Conservation (phyloP, 2,797 vertebrate species). For the Melanotaenia maccullochi region DNA sequence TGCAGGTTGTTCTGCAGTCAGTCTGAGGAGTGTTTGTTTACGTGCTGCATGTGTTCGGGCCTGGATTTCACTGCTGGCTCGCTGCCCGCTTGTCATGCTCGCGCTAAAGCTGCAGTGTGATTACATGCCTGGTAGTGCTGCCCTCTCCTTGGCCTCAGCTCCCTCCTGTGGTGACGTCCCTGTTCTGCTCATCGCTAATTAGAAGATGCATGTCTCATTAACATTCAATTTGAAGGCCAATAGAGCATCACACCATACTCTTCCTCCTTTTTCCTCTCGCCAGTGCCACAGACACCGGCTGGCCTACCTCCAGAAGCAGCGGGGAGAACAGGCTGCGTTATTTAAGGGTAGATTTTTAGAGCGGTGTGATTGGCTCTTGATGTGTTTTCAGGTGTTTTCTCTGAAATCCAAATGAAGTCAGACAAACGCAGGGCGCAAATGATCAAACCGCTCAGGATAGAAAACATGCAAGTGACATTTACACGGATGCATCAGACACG, state of each 20-base stretch:
- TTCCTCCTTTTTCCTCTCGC: slow-evolving; percentile 34
- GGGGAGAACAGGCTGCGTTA: slow-evolving; percentile 21
- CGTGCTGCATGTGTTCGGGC: slow-evolving; percentile 70
- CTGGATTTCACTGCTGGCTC: slow-evolving; percentile 69
- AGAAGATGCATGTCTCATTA: slow-evolving; percentile 84
- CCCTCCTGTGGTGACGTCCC: slow-evolving; percentile 67
- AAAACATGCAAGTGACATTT: slow-evolving; percentile 23
- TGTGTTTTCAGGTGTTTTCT: slow-evolving; percentile 36
- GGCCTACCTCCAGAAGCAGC: slow-evolving; percentile 28
- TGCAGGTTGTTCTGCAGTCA: slow-evolving; percentile 52
- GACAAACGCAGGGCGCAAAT: neutral
- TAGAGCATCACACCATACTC: slow-evolving; percentile 67
- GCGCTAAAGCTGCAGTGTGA: slow-evolving; percentile 57
- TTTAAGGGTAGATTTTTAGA: slow-evolving; percentile 24
- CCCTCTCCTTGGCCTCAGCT: slow-evolving; percentile 70
- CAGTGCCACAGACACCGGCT: slow-evolving; percentile 17
- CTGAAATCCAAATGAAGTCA: slow-evolving; percentile 3
- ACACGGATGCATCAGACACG: slow-evolving; percentile 1
- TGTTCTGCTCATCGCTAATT: slow-evolving; percentile 81
- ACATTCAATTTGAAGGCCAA: slow-evolving; percentile 85
- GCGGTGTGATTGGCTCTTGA: slow-evolving; percentile 3
- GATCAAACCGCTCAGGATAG: neutral
- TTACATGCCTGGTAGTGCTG: slow-evolving; percentile 66
- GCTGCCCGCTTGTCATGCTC: slow-evolving; percentile 73
- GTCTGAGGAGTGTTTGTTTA: slow-evolving; percentile 74